Base-by-base conservation (phyloP, 2,797 vertebrate genomes). In the Coilia nasus region DNA sequence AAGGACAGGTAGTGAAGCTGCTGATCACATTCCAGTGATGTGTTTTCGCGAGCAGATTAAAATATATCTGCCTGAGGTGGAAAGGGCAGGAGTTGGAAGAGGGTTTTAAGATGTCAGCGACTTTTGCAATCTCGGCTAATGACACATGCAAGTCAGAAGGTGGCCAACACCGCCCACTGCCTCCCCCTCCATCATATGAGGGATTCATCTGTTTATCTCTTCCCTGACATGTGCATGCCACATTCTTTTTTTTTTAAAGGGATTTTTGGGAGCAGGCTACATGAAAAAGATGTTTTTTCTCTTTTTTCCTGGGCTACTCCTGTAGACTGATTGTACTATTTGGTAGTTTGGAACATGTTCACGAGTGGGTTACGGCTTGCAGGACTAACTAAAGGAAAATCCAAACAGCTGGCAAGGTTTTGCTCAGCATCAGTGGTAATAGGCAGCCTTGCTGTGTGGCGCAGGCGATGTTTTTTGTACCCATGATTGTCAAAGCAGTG, bases 111-210 rank as follows among this genome's bases (percentile, higher is more conserved):
- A 67, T 44, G 14, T 0, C 81, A 86, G 84, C 25, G 85, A 86
- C 62, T 92, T 81, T 80, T 84, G 83, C 86, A 89, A 89, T 50
- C 82, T 28, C 35, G 64, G 83, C 62, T 47, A 78, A 78, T 78
- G 71, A 78, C 71, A 78, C 6, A 78, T 57, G 35, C 15, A 50
- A 78, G 35, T 78, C 21, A 84, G 84, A 86, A 56, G 3, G 71
- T 19, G 44, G 71, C 35, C 71, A 21, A 31, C 28, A 7, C 71
- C 15, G 50, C 81, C 81, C 86, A 1, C 0, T 35, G 64, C 84
- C 87, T 89, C 85, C 88, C 84, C 71, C 7, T 9, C 35, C 50
- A 28, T 28, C 64, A 5, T 71, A 71, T 19, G 31, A 78, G 67
- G 14, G 35, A 41, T 78, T 35, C 71, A 9, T 21, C 7, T 17